phyloP scores from a whole-genome alignment of 2,113 vertebrate genomes.

The western clawed frog (Xenopus tropicalis) region DNA sequence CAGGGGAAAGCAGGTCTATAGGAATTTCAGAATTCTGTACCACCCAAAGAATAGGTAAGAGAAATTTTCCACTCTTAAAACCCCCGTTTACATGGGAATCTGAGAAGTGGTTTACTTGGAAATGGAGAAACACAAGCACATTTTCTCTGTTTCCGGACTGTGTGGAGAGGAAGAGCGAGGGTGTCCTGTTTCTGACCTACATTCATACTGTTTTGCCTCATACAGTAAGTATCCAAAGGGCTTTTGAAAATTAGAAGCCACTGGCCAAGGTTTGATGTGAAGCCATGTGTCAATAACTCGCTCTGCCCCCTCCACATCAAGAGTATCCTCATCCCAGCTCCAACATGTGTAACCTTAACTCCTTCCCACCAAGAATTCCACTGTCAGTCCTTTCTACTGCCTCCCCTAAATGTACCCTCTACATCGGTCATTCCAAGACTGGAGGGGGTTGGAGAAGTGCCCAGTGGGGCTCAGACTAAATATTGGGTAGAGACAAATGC shows the following conservation, averaged over 20 bases:
- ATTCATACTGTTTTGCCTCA: background rate
- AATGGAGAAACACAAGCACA: conserved; percentile 34
- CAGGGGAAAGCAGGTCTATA: conserved; percentile 59
- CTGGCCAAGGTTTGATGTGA: background rate
- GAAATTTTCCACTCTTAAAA: conserved; percentile 64
- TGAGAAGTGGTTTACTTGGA: conserved; percentile 53
- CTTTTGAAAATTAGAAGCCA: background rate
- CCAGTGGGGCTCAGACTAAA: no score
- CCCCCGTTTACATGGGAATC: conserved; percentile 58
- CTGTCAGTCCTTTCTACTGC: no score
- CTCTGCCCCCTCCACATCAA: background rate
- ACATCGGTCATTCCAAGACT: no score
- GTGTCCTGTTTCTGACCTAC: conserved; percentile 41
- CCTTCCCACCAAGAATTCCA: background rate
- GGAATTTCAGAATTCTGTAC: conserved; percentile 69
- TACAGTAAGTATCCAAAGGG: background rate
- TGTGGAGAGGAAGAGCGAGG: conserved; percentile 34
- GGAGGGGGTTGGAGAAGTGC: no score
- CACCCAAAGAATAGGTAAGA: conserved; percentile 67
- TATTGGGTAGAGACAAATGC: no score
- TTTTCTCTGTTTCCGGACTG: conserved; percentile 39
- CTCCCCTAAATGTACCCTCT: no score
- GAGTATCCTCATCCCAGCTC: background rate
- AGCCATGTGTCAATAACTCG: background rate
- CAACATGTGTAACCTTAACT: background rate